These are phyloP conservation scores for Morpho deidamia DNA, from an alignment of 2,888 invertebrate genomes.

Conservation along the genomic window DNA sequence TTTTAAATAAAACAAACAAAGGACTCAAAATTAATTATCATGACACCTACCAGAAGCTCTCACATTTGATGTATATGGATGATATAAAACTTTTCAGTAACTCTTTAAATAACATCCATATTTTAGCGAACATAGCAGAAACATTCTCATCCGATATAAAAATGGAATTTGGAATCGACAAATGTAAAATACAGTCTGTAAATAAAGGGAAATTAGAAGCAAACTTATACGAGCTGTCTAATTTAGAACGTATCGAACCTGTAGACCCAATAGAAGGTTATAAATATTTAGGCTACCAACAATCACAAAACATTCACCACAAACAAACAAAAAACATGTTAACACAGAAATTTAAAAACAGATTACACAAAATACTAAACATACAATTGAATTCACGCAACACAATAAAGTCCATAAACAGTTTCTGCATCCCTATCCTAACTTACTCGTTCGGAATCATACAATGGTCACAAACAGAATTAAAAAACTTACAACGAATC, in stretches of 20 bases:
- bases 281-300: conserved; percentile 21
- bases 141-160: conserved; percentile 9
- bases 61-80: conserved; percentile 18
- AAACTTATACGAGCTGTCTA: background rate
- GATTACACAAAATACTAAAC: conserved; percentile 14
- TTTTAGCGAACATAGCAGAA: conserved; percentile 8
- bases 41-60: background rate
- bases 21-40: conserved; percentile 6
- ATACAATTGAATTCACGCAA: conserved; percentile 17
- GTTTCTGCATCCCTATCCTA: conserved; percentile 23
- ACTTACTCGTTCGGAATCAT: conserved; percentile 29
- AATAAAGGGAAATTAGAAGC: background rate
- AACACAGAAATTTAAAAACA: conserved; percentile 10
- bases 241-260: background rate
- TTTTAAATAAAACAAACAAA: background rate
- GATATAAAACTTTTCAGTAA: conserved; percentile 18
- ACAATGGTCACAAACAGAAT: conserved; percentile 21
- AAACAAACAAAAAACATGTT: conserved; percentile 16
- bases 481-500: conserved; percentile 18
- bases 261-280: conserved; percentile 8
- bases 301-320: conserved; percentile 7
- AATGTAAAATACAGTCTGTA: conserved; percentile 14
- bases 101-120: background rate
- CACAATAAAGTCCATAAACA: conserved; percentile 24
- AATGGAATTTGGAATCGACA: conserved; percentile 16